Conservation (phyloP, 2,797 vertebrate genomes). For the Esox masquinongy region DNA sequence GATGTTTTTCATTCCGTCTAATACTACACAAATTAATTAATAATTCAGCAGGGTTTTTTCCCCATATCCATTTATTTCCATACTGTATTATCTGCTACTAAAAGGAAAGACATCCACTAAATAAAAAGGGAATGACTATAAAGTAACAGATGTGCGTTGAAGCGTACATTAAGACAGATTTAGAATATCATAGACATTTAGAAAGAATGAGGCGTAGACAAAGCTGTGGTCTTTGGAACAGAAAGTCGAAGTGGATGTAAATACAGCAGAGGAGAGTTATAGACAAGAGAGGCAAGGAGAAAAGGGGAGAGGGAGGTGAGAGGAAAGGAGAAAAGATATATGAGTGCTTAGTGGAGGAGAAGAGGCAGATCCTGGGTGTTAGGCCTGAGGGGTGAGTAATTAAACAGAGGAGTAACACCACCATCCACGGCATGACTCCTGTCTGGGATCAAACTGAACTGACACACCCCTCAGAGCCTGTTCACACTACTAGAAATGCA, state of each 20-base stretch:
- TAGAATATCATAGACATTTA: too few relatives aligned
- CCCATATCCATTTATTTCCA: slow-evolving; percentile 34
- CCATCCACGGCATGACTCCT: not conserved
- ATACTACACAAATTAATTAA: slow-evolving; percentile 61
- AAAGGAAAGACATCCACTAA: slow-evolving; percentile 16
- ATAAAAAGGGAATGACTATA: not conserved
- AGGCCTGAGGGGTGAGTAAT: slow-evolving; percentile 15
- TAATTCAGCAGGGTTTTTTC: slow-evolving; percentile 53
- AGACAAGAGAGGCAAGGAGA: not conserved
- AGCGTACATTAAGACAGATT: too few relatives aligned
- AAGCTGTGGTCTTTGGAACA: not conserved
- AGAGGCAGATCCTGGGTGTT: slow-evolving; percentile 25
- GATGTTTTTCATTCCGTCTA: slow-evolving; percentile 64
- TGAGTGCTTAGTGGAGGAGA: not conserved
- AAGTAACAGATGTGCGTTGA: too few relatives aligned
- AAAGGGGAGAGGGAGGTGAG: not conserved
- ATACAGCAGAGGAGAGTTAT: not conserved
- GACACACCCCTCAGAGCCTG: too few relatives aligned
- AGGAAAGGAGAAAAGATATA: not conserved
- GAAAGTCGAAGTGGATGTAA: too few relatives aligned
- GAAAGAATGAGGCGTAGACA: too few relatives aligned
- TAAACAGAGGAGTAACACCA: slow-evolving; percentile 17
- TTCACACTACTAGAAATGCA: too few relatives aligned
- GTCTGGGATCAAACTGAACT: too few relatives aligned
- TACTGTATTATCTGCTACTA: slow-evolving; percentile 32